phyloP scores from a whole-genome alignment of 2,113 vertebrate species.

The Dicentrarchus labrax region DNA sequence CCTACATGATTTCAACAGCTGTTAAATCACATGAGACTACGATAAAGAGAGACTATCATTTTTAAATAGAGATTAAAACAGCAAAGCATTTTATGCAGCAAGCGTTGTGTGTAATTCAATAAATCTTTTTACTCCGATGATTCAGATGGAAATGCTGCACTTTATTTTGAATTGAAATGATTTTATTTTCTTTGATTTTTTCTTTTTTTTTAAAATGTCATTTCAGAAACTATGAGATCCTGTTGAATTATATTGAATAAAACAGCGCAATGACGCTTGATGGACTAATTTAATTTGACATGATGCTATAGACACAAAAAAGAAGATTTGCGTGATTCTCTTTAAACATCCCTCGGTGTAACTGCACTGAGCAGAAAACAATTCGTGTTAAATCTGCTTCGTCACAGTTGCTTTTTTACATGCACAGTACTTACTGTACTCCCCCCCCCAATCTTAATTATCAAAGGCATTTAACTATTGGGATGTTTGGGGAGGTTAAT shows the following conservation, averaged over 20 bases:
- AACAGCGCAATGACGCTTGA: background rate
- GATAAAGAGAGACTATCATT: background rate
- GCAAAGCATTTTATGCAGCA: background rate
- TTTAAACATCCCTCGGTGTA: background rate
- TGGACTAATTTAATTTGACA: background rate
- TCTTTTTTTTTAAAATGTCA: background rate
- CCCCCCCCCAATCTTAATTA: slow-evolving; percentile 54
- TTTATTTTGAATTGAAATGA: background rate
- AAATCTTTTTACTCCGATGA: background rate
- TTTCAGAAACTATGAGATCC: background rate
- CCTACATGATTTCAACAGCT: no score
- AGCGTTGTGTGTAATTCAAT: background rate
- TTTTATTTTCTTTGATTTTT: background rate
- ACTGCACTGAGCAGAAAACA: background rate
- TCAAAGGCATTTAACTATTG: slow-evolving; percentile 67
- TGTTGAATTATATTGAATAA: background rate
- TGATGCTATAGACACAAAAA: background rate
- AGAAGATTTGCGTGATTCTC: background rate
- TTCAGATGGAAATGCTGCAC: background rate
- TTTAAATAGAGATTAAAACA: background rate
- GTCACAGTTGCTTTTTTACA: slow-evolving; percentile 24
- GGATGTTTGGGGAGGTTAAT: slow-evolving; percentile 78
- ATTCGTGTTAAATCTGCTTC: slow-evolving; percentile 23
- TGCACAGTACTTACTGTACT: slow-evolving; percentile 55
- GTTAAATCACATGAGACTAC: background rate